These are phyloP conservation scores for Taxidea taxus DNA, from an alignment of 2,113 vertebrate genomes.

Conservation along the genomic window DNA sequence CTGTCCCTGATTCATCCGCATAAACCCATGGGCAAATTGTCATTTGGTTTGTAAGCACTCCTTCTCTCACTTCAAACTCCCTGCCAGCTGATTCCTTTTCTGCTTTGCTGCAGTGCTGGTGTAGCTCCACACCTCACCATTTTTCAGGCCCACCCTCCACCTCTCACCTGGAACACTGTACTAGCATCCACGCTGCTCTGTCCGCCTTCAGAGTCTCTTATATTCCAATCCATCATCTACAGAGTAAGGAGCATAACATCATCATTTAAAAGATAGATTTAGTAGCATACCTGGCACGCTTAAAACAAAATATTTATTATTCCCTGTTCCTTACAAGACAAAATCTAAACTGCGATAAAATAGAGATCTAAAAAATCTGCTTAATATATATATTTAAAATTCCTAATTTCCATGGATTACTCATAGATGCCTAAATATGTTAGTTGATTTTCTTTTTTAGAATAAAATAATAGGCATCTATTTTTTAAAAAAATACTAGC, in stretches of 20 bases:
- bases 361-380: background rate
- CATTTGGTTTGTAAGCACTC: background rate
- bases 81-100: background rate
- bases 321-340: background rate
- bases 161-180: background rate
- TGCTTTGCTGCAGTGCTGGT: background rate
- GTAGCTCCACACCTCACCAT: background rate
- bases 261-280: slow-evolving; percentile 26
- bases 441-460: background rate
- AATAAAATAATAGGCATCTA: background rate
- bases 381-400: slow-evolving; percentile 15
- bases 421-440: background rate
- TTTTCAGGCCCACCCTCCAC: background rate
- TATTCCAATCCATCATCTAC: background rate
- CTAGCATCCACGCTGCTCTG: background rate
- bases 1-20: background rate
- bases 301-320: slow-evolving; percentile 39
- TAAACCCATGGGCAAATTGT: background rate
- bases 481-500: background rate
- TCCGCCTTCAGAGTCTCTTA: background rate
- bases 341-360: background rate
- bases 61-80: background rate
- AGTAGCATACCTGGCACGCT: background rate
- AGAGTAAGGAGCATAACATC: background rate
- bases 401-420: background rate